Evolutionary conservation across 1,140 invertebrate genomes (phyloP).

Genomic region (Hermetia illucens): DNA sequence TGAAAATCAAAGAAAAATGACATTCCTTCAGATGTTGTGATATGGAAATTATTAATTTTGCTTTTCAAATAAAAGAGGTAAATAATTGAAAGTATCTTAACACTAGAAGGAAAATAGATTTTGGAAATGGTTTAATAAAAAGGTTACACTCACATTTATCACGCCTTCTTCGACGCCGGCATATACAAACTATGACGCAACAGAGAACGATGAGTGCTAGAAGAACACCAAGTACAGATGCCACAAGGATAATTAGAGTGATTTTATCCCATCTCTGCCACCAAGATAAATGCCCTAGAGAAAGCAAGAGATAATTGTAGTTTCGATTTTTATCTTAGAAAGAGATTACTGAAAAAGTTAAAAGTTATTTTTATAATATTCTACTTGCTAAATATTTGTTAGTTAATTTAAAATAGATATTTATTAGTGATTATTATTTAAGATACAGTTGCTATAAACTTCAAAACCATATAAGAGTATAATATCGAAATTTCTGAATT

Average conservation of each 20-base stretch:
- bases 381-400: no score
- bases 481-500: no score
- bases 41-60: not conserved
- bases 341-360: not conserved
- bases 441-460: no score
- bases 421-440: no score
- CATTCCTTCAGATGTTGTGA: not conserved
- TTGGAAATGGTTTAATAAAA: not conserved
- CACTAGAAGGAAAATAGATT: constrained; percentile 2
- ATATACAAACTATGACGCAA: constrained; percentile 68
- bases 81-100: not conserved
- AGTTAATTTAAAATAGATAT: no score
- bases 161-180: constrained; percentile 57
- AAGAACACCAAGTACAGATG: constrained; percentile 56
- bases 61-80: no score
- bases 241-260: constrained; percentile 59
- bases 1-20: constrained; percentile 2
- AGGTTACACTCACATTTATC: constrained; percentile 70
- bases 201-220: constrained; percentile 67
- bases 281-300: constrained; percentile 51
- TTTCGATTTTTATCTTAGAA: not conserved
- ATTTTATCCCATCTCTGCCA: constrained; percentile 60
- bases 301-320: constrained; percentile 3
- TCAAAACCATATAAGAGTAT: no score
- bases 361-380: constrained; percentile 1